Evolutionary conservation across 2,888 invertebrate genomes (phyloP).

Genomic region (Plagodis dolabraria): DNA sequence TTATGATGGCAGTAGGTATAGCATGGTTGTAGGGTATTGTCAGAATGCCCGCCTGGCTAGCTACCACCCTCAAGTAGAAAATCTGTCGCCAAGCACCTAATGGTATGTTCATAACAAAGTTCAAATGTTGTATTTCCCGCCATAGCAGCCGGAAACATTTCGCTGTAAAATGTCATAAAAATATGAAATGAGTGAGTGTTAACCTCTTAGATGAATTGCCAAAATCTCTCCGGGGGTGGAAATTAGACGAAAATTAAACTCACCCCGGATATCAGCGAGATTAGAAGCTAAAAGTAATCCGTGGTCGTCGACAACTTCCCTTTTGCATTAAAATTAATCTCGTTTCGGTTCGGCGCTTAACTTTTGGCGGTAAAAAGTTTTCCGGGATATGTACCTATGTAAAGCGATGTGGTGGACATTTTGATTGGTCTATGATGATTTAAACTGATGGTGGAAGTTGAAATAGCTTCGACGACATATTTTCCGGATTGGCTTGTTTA

Average conservation of each 20-base stretch:
- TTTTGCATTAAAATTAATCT: conserved; percentile 40
- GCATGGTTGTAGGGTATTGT: too few relatives aligned
- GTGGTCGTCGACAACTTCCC: conserved; percentile 46
- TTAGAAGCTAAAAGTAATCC: conserved; percentile 65
- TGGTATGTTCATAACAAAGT: too few relatives aligned
- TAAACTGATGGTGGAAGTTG: conserved; percentile 1
- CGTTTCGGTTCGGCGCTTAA: conserved; percentile 15
- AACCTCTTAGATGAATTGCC: conserved; percentile 43
- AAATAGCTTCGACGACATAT: neutral
- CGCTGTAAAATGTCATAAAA: neutral
- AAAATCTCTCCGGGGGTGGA: conserved; percentile 46
- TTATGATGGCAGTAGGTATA: too few relatives aligned
- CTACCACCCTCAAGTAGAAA: too few relatives aligned
- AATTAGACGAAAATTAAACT: conserved; percentile 65
- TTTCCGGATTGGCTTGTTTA: neutral
- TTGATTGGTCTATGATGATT: conserved; percentile 9
- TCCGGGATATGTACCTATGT: conserved; percentile 1
- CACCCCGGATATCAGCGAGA: conserved; percentile 50
- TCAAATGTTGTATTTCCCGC: too few relatives aligned
- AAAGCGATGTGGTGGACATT: conserved; percentile 14
- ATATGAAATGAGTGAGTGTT: conserved; percentile 9
- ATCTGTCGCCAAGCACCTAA: too few relatives aligned
- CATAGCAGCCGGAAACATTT: neutral
- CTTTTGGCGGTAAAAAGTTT: conserved; percentile 24
- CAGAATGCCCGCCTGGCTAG: too few relatives aligned